Conservation (phyloP, 2,113 vertebrate species). For the Sphaerodactylus townsendi region DNA sequence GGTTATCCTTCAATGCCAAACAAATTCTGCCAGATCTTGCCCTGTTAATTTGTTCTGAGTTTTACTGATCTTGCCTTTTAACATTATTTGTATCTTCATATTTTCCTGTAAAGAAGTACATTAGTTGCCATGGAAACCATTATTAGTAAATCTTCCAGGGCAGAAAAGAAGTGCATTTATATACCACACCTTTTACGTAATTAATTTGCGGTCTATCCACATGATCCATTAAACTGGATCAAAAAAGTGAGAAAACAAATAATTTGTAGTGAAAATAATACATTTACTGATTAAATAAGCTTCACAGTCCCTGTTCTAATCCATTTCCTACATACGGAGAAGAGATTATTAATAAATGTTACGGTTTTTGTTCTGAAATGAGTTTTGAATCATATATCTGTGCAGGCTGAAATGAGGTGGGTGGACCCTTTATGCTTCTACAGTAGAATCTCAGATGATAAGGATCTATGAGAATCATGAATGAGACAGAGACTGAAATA, state of each 20-base stretch:
- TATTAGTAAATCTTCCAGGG: slow-evolving; percentile 44
- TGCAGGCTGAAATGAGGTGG: not conserved
- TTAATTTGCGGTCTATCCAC: slow-evolving; percentile 53
- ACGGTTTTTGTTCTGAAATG: not conserved
- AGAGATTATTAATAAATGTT: not conserved
- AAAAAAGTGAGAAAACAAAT: slow-evolving; percentile 45
- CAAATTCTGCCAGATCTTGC: not conserved
- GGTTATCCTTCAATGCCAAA: not conserved
- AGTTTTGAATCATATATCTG: not conserved
- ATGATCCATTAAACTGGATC: slow-evolving; percentile 39
- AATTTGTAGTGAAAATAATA: slow-evolving; percentile 12
- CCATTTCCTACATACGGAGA: not conserved
- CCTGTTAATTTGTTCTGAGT: slow-evolving; percentile 17
- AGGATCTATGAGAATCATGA: not conserved
- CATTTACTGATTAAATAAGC: slow-evolving; percentile 30
- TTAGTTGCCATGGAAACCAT: slow-evolving; percentile 63
- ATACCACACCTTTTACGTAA: slow-evolving; percentile 39
- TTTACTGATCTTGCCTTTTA: slow-evolving; percentile 51
- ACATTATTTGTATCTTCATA: slow-evolving; percentile 45
- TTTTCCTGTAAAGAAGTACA: slow-evolving; percentile 36
- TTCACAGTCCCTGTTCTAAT: slow-evolving; percentile 14
- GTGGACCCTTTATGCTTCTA: not conserved
- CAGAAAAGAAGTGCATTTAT: slow-evolving; percentile 49
- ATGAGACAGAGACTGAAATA: slow-evolving; percentile 3
- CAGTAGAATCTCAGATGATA: not conserved